These are phyloP conservation scores for Trilocha varians DNA, from an alignment of 2,888 invertebrate genomes.

Conservation along the genomic window DNA sequence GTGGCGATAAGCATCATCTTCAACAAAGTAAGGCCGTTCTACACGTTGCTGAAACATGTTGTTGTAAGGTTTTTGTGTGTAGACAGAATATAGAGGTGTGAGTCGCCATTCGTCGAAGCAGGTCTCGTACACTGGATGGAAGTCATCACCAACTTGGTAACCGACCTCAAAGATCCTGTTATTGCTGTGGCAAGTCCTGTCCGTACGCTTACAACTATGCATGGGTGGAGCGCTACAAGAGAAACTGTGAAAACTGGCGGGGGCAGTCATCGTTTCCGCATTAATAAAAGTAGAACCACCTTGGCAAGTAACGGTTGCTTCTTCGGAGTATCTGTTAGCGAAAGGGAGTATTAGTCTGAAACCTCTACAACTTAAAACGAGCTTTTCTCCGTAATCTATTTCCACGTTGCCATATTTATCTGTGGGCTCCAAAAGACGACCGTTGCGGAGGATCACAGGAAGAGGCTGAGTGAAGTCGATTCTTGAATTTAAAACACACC, in stretches of 20 bases:
- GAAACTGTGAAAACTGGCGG: constrained; percentile 37
- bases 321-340: constrained; percentile 17
- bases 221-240: constrained; percentile 34
- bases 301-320: constrained; percentile 40
- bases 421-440: constrained; percentile 43
- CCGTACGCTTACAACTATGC: constrained; percentile 35
- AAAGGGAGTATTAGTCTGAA: constrained; percentile 39
- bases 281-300: constrained; percentile 44
- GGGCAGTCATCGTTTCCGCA: constrained; percentile 38
- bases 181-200: constrained; percentile 40
- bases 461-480: constrained; percentile 46
- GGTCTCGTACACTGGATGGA: constrained; percentile 51
- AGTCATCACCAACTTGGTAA: constrained; percentile 33
- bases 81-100: constrained; percentile 47
- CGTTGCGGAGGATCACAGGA: constrained; percentile 44
- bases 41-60: constrained; percentile 50
- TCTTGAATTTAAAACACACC: constrained; percentile 42
- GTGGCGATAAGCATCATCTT: constrained; percentile 31
- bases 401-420: constrained; percentile 41
- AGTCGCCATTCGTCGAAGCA: constrained; percentile 45
- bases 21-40: constrained; percentile 45
- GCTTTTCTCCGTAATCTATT: constrained; percentile 35
- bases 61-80: constrained; percentile 57
- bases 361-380: constrained; percentile 49
- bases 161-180: constrained; percentile 51